Evolutionary conservation across 1,140 invertebrate species (phyloP).

Genomic region (Planococcus citri): DNA sequence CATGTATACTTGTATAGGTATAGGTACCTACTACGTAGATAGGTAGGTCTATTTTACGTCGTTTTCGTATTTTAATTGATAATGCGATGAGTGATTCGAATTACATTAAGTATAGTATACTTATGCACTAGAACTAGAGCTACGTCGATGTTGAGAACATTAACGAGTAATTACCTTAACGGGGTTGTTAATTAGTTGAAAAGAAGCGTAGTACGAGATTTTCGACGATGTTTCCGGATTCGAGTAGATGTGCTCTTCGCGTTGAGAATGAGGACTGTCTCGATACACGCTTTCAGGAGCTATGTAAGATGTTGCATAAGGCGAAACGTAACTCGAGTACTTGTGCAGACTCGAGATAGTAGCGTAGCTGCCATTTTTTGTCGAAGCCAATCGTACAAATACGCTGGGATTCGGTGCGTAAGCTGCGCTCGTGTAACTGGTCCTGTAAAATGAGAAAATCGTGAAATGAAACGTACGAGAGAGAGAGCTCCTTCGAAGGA

Average conservation of each 20-base stretch:
- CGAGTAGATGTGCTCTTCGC: constrained; percentile 38
- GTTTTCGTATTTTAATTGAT: too few species aligned
- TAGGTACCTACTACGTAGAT: too few species aligned
- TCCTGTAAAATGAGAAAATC: constrained; percentile 34
- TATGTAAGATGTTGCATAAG: constrained; percentile 46
- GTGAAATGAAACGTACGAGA: constrained; percentile 2
- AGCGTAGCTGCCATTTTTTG: constrained; percentile 64
- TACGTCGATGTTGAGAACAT: too few species aligned
- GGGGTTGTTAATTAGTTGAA: constrained; percentile 7
- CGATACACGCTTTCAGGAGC: constrained; percentile 32
- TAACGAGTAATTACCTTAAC: neutral
- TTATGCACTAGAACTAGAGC: too few species aligned
- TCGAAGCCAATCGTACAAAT: constrained; percentile 37
- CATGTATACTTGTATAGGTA: too few species aligned
- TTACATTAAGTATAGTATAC: too few species aligned
- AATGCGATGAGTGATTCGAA: neutral
- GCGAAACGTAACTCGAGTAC: constrained; percentile 29
- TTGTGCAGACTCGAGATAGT: constrained; percentile 64
- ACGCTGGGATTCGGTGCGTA: constrained; percentile 53
- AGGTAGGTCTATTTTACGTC: too few species aligned
- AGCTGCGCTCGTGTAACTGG: constrained; percentile 52
- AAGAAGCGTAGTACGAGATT: constrained; percentile 46
- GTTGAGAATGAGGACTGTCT: constrained; percentile 29
- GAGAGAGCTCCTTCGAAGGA: neutral
- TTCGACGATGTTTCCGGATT: constrained; percentile 40